Evolutionary conservation across 2,797 vertebrate genomes (phyloP).

Genomic region (Gymnoscopelus braueri): DNA sequence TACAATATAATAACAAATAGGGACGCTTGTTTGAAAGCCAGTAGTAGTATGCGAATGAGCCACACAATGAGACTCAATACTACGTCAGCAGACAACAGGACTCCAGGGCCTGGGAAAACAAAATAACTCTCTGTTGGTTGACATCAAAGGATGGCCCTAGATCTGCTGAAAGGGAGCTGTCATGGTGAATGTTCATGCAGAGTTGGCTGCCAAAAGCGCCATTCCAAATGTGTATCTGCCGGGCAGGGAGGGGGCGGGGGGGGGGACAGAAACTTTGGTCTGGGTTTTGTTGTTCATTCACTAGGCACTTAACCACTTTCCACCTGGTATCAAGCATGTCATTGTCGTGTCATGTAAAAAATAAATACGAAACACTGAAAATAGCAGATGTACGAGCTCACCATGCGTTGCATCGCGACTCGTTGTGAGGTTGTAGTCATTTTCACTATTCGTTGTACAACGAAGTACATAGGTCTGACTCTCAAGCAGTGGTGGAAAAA

Average conservation of each 20-base stretch:
- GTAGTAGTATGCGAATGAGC: neutral
- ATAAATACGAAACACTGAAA: too few relatives aligned
- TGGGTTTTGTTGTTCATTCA: conserved; percentile 4
- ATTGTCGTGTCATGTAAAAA: too few relatives aligned
- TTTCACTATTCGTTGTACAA: too few relatives aligned
- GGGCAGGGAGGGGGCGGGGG: conserved; percentile 13
- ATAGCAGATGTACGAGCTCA: too few relatives aligned
- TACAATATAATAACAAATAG: neutral
- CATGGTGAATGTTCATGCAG: conserved; percentile 77
- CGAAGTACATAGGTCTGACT: too few relatives aligned
- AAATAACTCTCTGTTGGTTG: conserved; percentile 41
- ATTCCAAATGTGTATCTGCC: conserved; percentile 53
- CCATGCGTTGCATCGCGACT: too few relatives aligned
- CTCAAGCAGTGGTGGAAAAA: too few relatives aligned
- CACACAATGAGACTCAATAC: neutral
- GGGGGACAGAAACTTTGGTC: conserved; percentile 8
- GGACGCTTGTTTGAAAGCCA: neutral
- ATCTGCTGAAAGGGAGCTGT: conserved; percentile 74
- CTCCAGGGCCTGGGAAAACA: conserved; percentile 45
- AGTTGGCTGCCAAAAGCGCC: conserved; percentile 61
- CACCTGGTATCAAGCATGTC: too few relatives aligned
- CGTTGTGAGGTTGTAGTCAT: too few relatives aligned
- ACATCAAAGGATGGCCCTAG: conserved; percentile 59
- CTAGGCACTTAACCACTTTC: neutral
- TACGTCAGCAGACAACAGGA: neutral